Conservation (phyloP, 2,797 vertebrate genomes). For the Zenarchopterus dispar region DNA sequence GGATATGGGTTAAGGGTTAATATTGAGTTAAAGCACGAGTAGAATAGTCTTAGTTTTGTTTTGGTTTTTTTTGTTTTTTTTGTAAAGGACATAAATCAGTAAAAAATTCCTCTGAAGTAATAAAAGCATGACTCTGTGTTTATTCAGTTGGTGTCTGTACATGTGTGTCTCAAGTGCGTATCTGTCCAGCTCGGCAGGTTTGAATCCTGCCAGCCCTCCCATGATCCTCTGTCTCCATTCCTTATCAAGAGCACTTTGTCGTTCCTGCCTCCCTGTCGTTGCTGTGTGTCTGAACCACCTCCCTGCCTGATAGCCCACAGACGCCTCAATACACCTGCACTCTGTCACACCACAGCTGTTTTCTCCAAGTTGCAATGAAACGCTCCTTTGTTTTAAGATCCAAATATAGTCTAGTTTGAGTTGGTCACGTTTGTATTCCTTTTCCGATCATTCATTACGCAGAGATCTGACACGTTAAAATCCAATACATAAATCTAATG, state of each 20-base stretch:
- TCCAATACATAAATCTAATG: not conserved
- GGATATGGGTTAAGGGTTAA: no score
- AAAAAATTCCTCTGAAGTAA: constrained; percentile 13
- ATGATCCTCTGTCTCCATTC: constrained; percentile 68
- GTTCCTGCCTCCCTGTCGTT: constrained; percentile 68
- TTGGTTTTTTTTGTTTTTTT: no score
- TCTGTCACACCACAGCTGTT: constrained; percentile 50
- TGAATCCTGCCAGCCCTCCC: constrained; percentile 51
- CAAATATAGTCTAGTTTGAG: not conserved
- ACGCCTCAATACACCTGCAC: constrained; percentile 72
- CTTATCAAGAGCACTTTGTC: constrained; percentile 80
- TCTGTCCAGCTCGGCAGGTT: constrained; percentile 47
- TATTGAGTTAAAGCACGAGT: not conserved
- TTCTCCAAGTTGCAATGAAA: constrained; percentile 3
- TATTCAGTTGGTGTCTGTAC: constrained; percentile 8
- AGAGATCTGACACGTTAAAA: not conserved
- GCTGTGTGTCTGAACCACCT: constrained; percentile 78
- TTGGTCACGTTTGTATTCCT: not conserved
- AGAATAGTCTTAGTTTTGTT: constrained; percentile 1
- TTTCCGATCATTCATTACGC: not conserved
- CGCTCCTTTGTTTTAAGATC: not conserved
- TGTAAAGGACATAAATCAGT: constrained; percentile 15
- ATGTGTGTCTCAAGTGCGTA: constrained; percentile 26
- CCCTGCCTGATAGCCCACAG: constrained; percentile 70
- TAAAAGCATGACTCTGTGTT: constrained; percentile 16